Evolutionary conservation across 2,888 invertebrate species (phyloP).

Genomic region (Omphaloscelis lunosa): DNA sequence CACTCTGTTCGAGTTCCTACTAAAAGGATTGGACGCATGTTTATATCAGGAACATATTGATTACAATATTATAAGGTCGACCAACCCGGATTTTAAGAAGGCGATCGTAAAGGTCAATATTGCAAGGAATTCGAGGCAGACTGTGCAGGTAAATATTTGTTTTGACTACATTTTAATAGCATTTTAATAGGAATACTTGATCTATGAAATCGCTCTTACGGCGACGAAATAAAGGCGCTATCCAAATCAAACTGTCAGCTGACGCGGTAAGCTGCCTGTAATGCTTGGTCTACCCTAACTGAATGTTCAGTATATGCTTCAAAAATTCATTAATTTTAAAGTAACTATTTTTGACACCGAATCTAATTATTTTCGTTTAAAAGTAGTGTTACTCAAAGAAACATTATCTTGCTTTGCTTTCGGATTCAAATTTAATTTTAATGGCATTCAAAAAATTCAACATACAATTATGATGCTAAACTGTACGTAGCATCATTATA

Average conservation of each 20-base stretch:
- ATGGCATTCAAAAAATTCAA: not conserved
- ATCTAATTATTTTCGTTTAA: not conserved
- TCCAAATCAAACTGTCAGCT: not conserved
- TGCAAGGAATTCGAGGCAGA: constrained; percentile 97
- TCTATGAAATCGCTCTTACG: not conserved
- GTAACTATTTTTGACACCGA: not conserved
- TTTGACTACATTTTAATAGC: not conserved
- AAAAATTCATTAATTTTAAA: not conserved
- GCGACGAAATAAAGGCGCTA: not conserved
- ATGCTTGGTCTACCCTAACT: not conserved
- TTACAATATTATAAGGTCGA: constrained; percentile 98
- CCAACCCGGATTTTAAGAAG: constrained; percentile 98
- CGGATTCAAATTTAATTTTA: not conserved
- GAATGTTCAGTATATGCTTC: not conserved
- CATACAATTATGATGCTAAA: not conserved
- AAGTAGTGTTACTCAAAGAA: not conserved
- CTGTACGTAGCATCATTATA: too few species aligned
- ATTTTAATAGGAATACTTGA: not conserved
- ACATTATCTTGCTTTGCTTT: not conserved
- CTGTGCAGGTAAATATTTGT: constrained; percentile 93
- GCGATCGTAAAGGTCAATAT: constrained; percentile 98
- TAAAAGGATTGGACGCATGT: constrained; percentile 97
- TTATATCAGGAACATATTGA: constrained; percentile 99
- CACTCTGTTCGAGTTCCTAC: constrained; percentile 98
- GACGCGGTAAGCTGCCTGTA: not conserved